Evolutionary conservation across 2,113 vertebrate species (phyloP).

Genomic region (Tautogolabrus adspersus): DNA sequence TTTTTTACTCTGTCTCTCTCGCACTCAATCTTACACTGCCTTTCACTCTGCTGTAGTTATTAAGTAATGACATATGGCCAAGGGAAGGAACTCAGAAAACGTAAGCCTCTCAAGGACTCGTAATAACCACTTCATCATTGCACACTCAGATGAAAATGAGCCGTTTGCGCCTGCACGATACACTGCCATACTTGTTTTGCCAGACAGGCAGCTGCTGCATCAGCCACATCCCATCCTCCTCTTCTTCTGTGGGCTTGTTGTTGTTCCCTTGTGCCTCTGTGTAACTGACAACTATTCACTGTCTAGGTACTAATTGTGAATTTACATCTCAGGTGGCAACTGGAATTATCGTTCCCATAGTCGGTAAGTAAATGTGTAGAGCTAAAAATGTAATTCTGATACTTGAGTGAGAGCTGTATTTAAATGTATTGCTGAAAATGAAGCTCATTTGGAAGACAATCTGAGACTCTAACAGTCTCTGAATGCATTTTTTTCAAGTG

Average conservation of each 20-base stretch:
- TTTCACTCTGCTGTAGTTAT: constrained; percentile 53
- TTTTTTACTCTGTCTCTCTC: constrained; percentile 11
- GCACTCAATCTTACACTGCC: not conserved
- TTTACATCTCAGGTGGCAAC: constrained; percentile 37
- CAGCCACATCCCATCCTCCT: constrained; percentile 23
- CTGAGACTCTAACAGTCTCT: constrained; percentile 15
- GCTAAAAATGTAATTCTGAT: constrained; percentile 40
- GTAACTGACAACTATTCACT: constrained; percentile 31
- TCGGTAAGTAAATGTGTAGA: constrained; percentile 35
- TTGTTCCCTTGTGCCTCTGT: constrained; percentile 13
- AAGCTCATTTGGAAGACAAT: constrained; percentile 50
- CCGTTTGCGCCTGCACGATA: constrained; percentile 23
- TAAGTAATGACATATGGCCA: constrained; percentile 71
- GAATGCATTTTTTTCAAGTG: constrained; percentile 25
- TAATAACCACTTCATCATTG: constrained; percentile 74
- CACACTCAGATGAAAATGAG: constrained; percentile 53
- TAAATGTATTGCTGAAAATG: constrained; percentile 31
- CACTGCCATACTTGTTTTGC: constrained; percentile 49
- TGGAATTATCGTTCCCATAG: constrained; percentile 28
- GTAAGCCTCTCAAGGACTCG: constrained; percentile 66
- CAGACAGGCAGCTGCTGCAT: constrained; percentile 48
- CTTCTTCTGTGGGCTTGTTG: constrained; percentile 22
- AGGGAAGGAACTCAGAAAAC: constrained; percentile 59
- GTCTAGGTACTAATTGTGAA: constrained; percentile 47
- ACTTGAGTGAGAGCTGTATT: constrained; percentile 20